Percentiles rank a stretch among this genome's conserved stretches.
Evolutionary conservation across 2,797 vertebrate species (phyloP).

Genomic region (Tolypeutes matacus): DNA sequence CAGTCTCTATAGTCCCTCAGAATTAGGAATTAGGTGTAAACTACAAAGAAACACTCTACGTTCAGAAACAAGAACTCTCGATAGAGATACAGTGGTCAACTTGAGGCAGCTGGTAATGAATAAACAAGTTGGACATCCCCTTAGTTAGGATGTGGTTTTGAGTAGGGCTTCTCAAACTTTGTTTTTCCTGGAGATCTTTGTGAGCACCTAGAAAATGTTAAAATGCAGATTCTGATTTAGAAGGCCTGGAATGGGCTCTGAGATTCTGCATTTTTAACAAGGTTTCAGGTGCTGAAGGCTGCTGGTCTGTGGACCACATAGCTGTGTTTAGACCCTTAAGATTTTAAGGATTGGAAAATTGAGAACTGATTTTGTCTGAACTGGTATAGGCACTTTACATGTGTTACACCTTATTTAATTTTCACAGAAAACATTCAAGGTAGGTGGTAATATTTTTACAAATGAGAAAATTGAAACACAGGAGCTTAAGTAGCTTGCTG

Average conservation of each 20-base stretch:
- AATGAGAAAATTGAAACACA: slow-evolving; percentile 6
- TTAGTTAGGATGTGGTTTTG: not conserved
- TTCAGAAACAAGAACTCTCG: not conserved
- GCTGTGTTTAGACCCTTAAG: not conserved
- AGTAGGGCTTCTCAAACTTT: slow-evolving; percentile 7
- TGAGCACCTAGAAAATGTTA: not conserved
- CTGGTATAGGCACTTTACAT: not conserved
- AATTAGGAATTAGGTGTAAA: slow-evolving; percentile 46
- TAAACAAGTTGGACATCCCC: not conserved
- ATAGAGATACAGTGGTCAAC: not conserved
- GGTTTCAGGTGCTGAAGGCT: not conserved
- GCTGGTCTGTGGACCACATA: not conserved
- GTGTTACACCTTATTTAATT: slow-evolving; percentile 51
- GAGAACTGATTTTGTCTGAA: not conserved
- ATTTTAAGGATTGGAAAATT: slow-evolving; percentile 18
- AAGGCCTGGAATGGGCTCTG: not conserved
- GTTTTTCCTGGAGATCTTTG: not conserved
- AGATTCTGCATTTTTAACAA: not conserved
- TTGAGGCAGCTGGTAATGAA: not conserved
- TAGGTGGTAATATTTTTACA: slow-evolving; percentile 51
- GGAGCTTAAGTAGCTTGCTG: slow-evolving; percentile 34
- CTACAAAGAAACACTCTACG: not conserved
- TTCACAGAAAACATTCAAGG: slow-evolving; percentile 33
- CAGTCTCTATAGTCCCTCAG: slow-evolving; percentile 2
- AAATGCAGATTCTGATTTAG: not conserved